Base-by-base conservation (phyloP, 2,797 vertebrate genomes). In the Crax fasciolata region DNA sequence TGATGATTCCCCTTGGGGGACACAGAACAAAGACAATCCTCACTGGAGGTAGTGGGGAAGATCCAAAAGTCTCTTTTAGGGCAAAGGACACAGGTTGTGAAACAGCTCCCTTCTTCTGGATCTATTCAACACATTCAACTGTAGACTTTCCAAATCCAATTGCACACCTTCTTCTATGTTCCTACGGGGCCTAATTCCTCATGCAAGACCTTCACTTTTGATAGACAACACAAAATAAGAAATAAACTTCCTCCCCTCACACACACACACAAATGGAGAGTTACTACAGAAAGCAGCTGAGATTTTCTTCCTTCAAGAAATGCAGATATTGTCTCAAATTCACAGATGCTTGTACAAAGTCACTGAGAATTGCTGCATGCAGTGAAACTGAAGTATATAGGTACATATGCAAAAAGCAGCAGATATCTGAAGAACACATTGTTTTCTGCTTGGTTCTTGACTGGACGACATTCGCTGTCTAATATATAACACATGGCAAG, bases 11-110 rank as follows among this genome's bases (percentile, higher is more conserved):
- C 95, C 94, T 87, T 80, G 89, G 93, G 96, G 91, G 89, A 87
- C 80, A 62, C 13, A 94, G 93, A 88, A 90, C 85, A 94, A 96
- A 96, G 89, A 88, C 80, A 87, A 95, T 84, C 93, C 89, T 83
- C 93, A 87, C 8, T 80, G 74, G 88, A 12, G 1, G 92, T 92
- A 95, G 63, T 1, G 0, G 74, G 46, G 48, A 94, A 92, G 92
- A 97, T 85, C 93, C 95, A 93, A 87, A 96, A 95, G 61, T 94
- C 84, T 90, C 76, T 94, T 96, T 92, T 59, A 96, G 96, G 95
- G 90, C 68, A 95, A 96, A 96, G 87, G 94, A 95, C 86, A 74
- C 54, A 32, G 48, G 81, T 62, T 97, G 90, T 71, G 90, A 85
- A 95, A 82, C 41, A 83, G 49, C 52, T 77, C 58, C 72, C 19